A percentile compares a stretch with the other conserved stretches of the same genome.
Conservation (phyloP, 2,888 invertebrate species). For the Ellobium chinense region DNA sequence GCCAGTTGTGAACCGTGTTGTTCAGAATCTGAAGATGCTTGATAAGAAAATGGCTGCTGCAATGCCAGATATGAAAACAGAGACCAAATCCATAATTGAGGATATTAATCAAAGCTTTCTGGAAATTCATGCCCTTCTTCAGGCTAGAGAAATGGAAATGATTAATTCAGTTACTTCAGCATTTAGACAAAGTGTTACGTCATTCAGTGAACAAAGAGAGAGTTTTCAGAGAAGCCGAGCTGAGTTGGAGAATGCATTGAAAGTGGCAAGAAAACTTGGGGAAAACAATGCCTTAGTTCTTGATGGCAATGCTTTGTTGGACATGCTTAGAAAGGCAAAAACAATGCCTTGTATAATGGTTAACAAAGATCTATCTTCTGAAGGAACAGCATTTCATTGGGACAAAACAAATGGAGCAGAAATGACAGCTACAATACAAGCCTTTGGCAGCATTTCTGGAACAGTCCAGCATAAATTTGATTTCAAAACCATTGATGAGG, state of each 20-base stretch:
- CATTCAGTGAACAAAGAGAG: constrained; percentile 2
- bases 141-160: constrained; percentile 57
- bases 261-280: constrained; percentile 17
- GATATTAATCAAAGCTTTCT: constrained; percentile 62
- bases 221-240: background rate
- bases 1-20: constrained; percentile 6
- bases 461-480: constrained; percentile 34
- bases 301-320: constrained; percentile 66
- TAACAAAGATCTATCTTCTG: constrained; percentile 11
- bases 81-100: constrained; percentile 55
- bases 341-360: constrained; percentile 62
- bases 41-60: constrained; percentile 38
- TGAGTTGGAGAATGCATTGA: constrained; percentile 21
- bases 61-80: constrained; percentile 58
- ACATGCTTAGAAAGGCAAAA: constrained; percentile 60
- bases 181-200: background rate
- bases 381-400: constrained; percentile 53
- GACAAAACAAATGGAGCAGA: constrained; percentile 11
- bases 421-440: background rate
- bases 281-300: constrained; percentile 41
- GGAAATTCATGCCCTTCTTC: constrained; percentile 64
- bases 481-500: constrained; percentile 56
- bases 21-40: constrained; percentile 9
- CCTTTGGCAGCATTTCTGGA: constrained; percentile 33
- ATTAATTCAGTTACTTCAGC: background rate